phyloP scores from a whole-genome alignment of 2,113 vertebrate genomes.

The Austrofundulus limnaeus region DNA sequence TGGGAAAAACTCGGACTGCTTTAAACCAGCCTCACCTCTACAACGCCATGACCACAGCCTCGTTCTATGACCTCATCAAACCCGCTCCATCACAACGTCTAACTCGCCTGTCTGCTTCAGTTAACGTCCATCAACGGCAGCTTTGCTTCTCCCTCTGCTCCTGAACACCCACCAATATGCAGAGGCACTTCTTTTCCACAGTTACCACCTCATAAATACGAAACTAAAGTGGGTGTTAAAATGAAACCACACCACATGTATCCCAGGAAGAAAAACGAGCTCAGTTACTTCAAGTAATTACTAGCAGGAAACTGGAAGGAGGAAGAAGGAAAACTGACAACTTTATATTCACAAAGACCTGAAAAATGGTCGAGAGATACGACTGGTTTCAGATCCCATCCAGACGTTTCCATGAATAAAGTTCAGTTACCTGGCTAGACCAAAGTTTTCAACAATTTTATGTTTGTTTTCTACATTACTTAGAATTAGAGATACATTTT shows the following conservation, averaged over 20 bases:
- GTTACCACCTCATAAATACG: slow-evolving; percentile 72
- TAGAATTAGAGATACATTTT: too few species aligned
- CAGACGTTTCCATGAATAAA: too few species aligned
- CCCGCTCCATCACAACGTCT: slow-evolving; percentile 49
- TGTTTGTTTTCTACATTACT: too few species aligned
- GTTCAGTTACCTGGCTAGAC: too few species aligned
- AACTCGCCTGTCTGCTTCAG: slow-evolving; percentile 46
- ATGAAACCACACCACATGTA: slow-evolving; percentile 49
- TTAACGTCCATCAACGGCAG: slow-evolving; percentile 50
- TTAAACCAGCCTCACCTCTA: slow-evolving; percentile 27
- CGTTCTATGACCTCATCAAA: slow-evolving; percentile 45
- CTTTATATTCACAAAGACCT: background rate
- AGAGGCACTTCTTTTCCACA: slow-evolving; percentile 31
- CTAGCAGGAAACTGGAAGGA: slow-evolving; percentile 21
- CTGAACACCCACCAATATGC: slow-evolving; percentile 29
- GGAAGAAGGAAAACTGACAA: slow-evolving; percentile 3
- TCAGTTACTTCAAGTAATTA: slow-evolving; percentile 42
- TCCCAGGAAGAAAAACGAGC: slow-evolving; percentile 38
- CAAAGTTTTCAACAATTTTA: too few species aligned
- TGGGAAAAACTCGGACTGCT: slow-evolving; percentile 19
- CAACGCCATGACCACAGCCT: slow-evolving; percentile 2
- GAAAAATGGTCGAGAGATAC: background rate
- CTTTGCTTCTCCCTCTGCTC: slow-evolving; percentile 6
- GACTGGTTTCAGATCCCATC: background rate
- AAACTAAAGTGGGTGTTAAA: slow-evolving; percentile 67